These are phyloP conservation scores for Candoia aspera DNA, from an alignment of 2,113 vertebrate genomes.

Conservation along the genomic window DNA sequence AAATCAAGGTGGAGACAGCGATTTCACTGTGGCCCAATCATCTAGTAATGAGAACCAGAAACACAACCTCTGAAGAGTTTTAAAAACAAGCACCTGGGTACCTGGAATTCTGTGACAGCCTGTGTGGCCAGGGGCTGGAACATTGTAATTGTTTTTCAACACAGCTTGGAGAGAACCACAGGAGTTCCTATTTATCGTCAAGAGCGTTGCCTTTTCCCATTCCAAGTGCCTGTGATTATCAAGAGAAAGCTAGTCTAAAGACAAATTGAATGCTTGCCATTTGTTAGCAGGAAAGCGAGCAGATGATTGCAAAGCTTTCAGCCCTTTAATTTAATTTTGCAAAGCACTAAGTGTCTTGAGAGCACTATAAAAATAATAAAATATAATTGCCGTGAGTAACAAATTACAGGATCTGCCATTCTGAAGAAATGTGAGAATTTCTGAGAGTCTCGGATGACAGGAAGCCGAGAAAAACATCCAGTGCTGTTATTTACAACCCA, in stretches of 20 bases:
- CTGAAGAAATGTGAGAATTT: slow-evolving; percentile 26
- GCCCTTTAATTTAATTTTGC: slow-evolving; percentile 29
- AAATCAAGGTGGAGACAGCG: background rate
- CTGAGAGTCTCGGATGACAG: slow-evolving; percentile 1
- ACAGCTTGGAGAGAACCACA: background rate
- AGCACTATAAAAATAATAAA: slow-evolving; percentile 36
- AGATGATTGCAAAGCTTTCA: slow-evolving; percentile 19
- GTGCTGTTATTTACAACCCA: slow-evolving; percentile 4
- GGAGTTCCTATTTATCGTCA: background rate
- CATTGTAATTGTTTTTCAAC: background rate
- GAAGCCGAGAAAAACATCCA: background rate
- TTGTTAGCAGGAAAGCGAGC: background rate
- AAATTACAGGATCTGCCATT: slow-evolving; percentile 24
- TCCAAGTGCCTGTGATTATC: background rate
- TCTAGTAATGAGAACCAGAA: background rate
- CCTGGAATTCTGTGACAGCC: background rate
- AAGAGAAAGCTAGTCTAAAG: background rate
- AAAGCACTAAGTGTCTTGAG: slow-evolving; percentile 7
- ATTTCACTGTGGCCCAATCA: background rate
- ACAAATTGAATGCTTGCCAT: slow-evolving; percentile 27
- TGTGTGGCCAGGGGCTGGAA: background rate
- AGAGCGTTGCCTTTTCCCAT: background rate
- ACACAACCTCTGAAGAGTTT: background rate
- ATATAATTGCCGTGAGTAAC: background rate
- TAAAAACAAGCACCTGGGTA: background rate